Evolutionary conservation across 2,113 vertebrate genomes (phyloP), one percentile per base, ranked within the genome.

Genomic region (Neodon shergylaensis): DNA sequence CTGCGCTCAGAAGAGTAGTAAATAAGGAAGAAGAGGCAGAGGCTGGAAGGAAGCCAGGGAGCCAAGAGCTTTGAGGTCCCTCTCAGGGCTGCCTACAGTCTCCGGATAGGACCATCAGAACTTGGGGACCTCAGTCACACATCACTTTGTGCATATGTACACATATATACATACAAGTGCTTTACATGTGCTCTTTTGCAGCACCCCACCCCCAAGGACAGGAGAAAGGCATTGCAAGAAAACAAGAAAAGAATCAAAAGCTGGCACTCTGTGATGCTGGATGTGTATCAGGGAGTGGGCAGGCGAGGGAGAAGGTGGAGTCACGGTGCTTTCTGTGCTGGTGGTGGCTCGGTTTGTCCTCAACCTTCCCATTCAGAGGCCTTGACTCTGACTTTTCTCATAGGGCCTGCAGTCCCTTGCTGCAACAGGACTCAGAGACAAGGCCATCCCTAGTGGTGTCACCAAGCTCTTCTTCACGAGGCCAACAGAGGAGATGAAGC

Each of bases 291-390:
- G 22, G 73, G 33, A 21, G 33, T 4, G 7, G 58, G 13, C 14
- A 22, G 79, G 31, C 8, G 33, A 66, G 28, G 24, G 49, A 78
- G 44, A 39, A 72, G 44, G 52, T 11, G 7, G 44, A 24, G 14
- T 0, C 0, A 3, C 39, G 63, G 81, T 31, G 16, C 31, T 6
- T 3, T 0, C 16, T 26, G 13, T 5, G 1, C 5, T 36, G 42
- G 16, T 58, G 3, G 54, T 33, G 31, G 26, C 47, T 73, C 49
- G 0, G 58, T 36, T 19, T 47, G 74, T 42, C 28, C 61, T 61
- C 47, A 3, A 1, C 22, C 24, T 9, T 92, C 47, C 24, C 36
- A 39, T 26, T 44, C 39, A 58, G 90, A 63, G 19, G 5, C 36
- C 76, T 49, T 13, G 52, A 58, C 13, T 65, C 19, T 28, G 58